Conservation (phyloP, 1,140 invertebrate species). For the Neuroterus valhalla region DNA sequence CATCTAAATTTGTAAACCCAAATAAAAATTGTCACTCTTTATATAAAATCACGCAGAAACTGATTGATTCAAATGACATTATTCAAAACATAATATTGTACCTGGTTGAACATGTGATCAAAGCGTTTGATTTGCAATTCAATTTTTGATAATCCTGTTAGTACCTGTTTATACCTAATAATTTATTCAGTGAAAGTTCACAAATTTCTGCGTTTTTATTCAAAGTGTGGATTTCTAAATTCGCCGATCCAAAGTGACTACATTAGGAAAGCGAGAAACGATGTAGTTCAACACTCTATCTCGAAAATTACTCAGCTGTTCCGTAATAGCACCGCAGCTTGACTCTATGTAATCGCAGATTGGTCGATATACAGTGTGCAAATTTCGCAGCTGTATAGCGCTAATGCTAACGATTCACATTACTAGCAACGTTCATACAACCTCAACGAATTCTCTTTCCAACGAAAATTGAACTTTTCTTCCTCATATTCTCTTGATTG, state of each 20-base stretch:
- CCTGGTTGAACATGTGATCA: too few relatives aligned
- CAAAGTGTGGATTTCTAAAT: conserved; percentile 31
- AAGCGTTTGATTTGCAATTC: too few relatives aligned
- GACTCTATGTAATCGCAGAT: conserved; percentile 43
- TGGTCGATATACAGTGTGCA: conserved; percentile 58
- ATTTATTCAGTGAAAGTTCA: too few relatives aligned
- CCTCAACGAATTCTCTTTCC: conserved; percentile 16
- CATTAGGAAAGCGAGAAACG: conserved; percentile 54
- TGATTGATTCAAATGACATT: too few relatives aligned
- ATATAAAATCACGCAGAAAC: too few relatives aligned
- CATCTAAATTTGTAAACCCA: too few relatives aligned
- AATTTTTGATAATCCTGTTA: too few relatives aligned
- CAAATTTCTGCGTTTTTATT: background rate
- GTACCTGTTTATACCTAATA: too few relatives aligned
- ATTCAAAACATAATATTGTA: too few relatives aligned
- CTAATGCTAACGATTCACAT: conserved; percentile 66
- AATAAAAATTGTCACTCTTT: too few relatives aligned
- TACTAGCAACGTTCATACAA: conserved; percentile 55
- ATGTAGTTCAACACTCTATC: conserved; percentile 57
- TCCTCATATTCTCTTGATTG: too few relatives aligned
- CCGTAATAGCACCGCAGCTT: conserved; percentile 42
- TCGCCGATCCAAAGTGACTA: conserved; percentile 37
- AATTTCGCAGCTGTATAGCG: conserved; percentile 60
- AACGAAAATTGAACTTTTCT: too few relatives aligned
- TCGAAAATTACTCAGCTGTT: conserved; percentile 61